Base-by-base conservation (phyloP, 2,888 invertebrate species). In the Malthinus seriepunctatus region DNA sequence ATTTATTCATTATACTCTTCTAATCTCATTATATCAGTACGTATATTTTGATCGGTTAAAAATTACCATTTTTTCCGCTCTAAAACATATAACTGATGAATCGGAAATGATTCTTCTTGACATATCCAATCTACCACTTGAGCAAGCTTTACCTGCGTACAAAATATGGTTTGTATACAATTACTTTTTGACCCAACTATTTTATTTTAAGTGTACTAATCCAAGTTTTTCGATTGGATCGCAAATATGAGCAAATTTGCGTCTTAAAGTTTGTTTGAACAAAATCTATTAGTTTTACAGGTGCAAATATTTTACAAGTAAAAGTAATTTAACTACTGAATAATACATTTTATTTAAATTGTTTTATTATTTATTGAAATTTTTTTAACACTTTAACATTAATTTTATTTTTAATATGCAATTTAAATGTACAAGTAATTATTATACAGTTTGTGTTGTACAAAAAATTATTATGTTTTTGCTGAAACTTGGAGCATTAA, bases 101-200 rank as follows among this genome's bases (percentile, higher is more conserved):
- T 69, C 69, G 72, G 69, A 73, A 73, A 56, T 66, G 67, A 73
- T 72, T 60, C 64, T 52, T 60, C 64, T 63, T 69, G 73, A 73
- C 73, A 69, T 61, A 69, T 73, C 71, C 72, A 73, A 73, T 73
- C 70, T 70, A 67, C 64, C 67, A 60, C 59, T 60, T 49, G 45
- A 50, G 34, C 49, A 51, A 53, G 58, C 66, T 67, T 58, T 69
- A 69, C 71, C 68, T 69, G 68, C 62, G 58, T 52, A 56, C 55
- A 54, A 63, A 63, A 58, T 62, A 64, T 54, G 65, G 62, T 59
- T 62, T 63, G 64, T 65, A 62, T 53, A 62, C 59, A 64, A 56
- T 56, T 42, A 56, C 34, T 44, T 55, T 56, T 50, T 52, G 63
- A 58, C 60, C 62, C 53, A 42, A 58, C 64, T 50, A 23, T 23